Conservation (phyloP, 2,888 invertebrate genomes). For the Agrotis exclamationis region DNA sequence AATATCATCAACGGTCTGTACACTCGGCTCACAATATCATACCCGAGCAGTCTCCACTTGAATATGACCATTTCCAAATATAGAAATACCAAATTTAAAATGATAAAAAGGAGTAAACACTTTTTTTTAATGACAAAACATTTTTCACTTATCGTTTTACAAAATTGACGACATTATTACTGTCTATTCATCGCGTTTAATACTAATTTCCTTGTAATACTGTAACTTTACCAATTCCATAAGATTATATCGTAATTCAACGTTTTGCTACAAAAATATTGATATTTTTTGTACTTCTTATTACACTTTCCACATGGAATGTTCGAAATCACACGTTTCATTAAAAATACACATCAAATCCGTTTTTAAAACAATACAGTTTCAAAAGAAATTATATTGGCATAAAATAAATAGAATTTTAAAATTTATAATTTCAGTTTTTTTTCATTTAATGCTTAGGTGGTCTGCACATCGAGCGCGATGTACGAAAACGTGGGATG, state of each 20-base stretch:
- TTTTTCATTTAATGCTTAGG: conserved; percentile 69
- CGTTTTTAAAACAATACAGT: conserved; percentile 74
- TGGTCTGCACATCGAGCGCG: conserved; percentile 46
- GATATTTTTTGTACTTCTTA: conserved; percentile 89
- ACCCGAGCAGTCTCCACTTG: conserved; percentile 74
- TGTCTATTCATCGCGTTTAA: conserved; percentile 74
- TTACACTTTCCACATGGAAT: conserved; percentile 89
- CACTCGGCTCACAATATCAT: conserved; percentile 66
- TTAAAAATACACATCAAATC: conserved; percentile 83
- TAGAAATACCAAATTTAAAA: conserved; percentile 85
- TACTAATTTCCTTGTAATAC: conserved; percentile 86
- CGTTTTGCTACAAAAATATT: conserved; percentile 88
- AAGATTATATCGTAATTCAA: conserved; percentile 79
- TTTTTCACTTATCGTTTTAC: conserved; percentile 72
- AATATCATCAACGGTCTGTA: conserved; percentile 72
- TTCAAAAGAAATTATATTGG: conserved; percentile 76
- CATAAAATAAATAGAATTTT: conserved; percentile 85
- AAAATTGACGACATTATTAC: conserved; percentile 78
- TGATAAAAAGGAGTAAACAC: conserved; percentile 81
- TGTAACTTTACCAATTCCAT: conserved; percentile 85
- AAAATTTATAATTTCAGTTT: conserved; percentile 72
- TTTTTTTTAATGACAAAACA: conserved; percentile 73
- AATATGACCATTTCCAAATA: conserved; percentile 79
- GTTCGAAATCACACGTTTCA: conserved; percentile 87
- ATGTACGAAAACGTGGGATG: conserved; percentile 5